Conservation (phyloP, 2,113 vertebrate species). For the Grantiella picta region DNA sequence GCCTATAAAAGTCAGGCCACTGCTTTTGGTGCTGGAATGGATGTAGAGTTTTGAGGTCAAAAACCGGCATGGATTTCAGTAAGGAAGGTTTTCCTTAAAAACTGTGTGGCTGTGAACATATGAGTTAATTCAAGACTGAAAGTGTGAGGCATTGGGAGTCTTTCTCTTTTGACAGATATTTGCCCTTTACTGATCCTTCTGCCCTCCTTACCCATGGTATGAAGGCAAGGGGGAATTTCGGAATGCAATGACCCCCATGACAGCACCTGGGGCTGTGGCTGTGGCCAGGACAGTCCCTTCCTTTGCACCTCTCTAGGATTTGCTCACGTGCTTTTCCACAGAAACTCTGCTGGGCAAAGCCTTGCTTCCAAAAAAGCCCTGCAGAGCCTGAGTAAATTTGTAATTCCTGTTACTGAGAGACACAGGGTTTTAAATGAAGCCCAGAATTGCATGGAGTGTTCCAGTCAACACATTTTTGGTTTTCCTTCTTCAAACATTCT, state of each 20-base stretch:
- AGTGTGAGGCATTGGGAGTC: accelerated
- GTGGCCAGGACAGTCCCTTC: not conserved
- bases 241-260: accelerated
- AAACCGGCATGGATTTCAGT: not conserved
- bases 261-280: not conserved
- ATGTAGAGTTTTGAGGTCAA: not conserved
- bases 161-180: not conserved
- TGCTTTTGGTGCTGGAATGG: not conserved
- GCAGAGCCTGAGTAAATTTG: not conserved
- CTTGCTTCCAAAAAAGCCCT: not conserved
- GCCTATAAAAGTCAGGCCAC: not conserved
- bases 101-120: accelerated
- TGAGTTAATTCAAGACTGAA: not conserved
- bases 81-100: not conserved
- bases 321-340: not conserved
- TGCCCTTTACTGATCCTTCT: not conserved
- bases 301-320: not conserved
- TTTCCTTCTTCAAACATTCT: not conserved
- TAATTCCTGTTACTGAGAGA: not conserved
- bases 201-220: accelerated
- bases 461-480: conserved; percentile 39
- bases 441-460: not conserved
- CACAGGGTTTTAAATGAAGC: not conserved
- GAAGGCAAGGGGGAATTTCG: not conserved
- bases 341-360: not conserved